phyloP scores from a whole-genome alignment of 2,888 invertebrate species.

The Thera obeliscata region DNA sequence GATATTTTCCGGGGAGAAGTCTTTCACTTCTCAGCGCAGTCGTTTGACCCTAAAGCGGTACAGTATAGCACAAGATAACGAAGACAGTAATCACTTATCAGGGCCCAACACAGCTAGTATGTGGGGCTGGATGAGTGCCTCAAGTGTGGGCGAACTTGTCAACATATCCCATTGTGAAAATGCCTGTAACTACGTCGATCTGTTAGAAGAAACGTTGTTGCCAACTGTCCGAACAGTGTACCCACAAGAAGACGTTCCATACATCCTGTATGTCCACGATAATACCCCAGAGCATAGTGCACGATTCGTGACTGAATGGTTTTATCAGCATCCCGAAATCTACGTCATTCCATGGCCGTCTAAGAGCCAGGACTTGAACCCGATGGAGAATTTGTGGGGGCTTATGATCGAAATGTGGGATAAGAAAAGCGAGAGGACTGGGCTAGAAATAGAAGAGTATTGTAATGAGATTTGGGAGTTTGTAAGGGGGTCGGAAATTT shows the following conservation, averaged over 20 bases:
- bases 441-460: background rate
- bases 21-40: slow-evolving; percentile 1
- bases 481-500: background rate
- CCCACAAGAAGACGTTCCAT: slow-evolving; percentile 1
- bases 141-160: slow-evolving; percentile 1
- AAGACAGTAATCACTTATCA: background rate
- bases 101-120: background rate
- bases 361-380: slow-evolving; percentile 4
- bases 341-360: slow-evolving; percentile 4
- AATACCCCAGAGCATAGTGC: background rate
- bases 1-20: slow-evolving; percentile 1
- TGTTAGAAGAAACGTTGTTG: background rate
- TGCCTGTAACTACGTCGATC: background rate
- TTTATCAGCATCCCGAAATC: slow-evolving; percentile 1
- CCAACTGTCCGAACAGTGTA: background rate
- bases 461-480: slow-evolving; percentile 3
- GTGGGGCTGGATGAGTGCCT: slow-evolving; percentile 4
- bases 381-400: slow-evolving; percentile 3
- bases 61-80: slow-evolving; percentile 1
- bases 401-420: slow-evolving; percentile 6
- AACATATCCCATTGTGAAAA: background rate
- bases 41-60: slow-evolving; percentile 2
- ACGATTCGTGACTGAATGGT: background rate
- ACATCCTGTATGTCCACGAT: slow-evolving; percentile 1
- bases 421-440: background rate